Percentiles rank a stretch among this genome's conserved stretches.
Conservation (phyloP, 2,888 invertebrate species). For the Brenthis daphne region DNA sequence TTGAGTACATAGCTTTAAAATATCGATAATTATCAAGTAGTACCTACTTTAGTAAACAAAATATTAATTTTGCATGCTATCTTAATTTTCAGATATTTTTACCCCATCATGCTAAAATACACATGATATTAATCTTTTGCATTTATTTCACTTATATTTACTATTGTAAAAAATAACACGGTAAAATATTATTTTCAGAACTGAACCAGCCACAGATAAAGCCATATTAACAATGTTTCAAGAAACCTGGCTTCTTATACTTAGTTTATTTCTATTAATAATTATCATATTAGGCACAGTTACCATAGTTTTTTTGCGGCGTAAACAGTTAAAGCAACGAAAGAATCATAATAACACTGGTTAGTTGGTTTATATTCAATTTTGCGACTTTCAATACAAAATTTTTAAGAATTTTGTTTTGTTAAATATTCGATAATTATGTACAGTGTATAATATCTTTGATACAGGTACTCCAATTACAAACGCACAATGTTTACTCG, state of each 20-base stretch:
- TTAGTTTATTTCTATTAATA: constrained; percentile 69
- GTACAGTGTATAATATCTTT: neutral
- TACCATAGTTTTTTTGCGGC: constrained; percentile 66
- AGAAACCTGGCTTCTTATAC: constrained; percentile 75
- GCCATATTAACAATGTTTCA: constrained; percentile 75
- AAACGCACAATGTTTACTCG: constrained; percentile 74
- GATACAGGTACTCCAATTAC: constrained; percentile 61
- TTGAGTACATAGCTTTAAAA: too few species aligned
- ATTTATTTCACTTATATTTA: neutral
- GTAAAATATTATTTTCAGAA: constrained; percentile 61
- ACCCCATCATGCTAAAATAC: neutral
- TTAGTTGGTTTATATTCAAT: constrained; percentile 43
- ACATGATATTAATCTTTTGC: neutral
- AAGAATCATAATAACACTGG: constrained; percentile 69
- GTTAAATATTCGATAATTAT: neutral
- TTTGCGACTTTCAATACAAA: neutral
- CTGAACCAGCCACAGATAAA: constrained; percentile 76
- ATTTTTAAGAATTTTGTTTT: neutral
- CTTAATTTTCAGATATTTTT: too few species aligned
- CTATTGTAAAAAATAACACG: neutral
- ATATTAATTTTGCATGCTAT: too few species aligned
- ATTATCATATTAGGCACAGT: constrained; percentile 67
- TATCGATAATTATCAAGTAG: too few species aligned
- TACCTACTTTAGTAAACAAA: too few species aligned
- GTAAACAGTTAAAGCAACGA: constrained; percentile 67